Evolutionary conservation across 2,797 vertebrate species (phyloP).

Genomic region (Rhabdomys pumilio): DNA sequence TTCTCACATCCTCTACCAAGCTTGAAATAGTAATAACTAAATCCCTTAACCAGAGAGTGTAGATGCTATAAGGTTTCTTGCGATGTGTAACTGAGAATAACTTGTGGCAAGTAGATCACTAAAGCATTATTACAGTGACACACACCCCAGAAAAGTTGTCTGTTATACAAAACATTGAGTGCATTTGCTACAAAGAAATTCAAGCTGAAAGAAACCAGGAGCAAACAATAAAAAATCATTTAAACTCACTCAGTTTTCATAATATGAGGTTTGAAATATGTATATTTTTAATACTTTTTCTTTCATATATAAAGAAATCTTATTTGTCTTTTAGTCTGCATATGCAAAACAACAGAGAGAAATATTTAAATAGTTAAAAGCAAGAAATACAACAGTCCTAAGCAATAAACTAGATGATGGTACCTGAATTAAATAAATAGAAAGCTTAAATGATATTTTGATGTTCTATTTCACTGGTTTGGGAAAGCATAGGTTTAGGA

Average conservation of each 20-base stretch:
- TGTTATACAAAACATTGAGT: conserved; percentile 64
- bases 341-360: conserved; percentile 53
- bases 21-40: conserved; percentile 57
- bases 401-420: conserved; percentile 24
- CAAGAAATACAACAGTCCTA: conserved; percentile 47
- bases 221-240: not conserved
- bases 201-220: not conserved
- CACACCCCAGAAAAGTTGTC: conserved; percentile 42
- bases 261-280: not conserved
- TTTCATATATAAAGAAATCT: conserved; percentile 53
- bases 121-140: conserved; percentile 37
- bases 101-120: conserved; percentile 75
- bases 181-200: conserved; percentile 43
- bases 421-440: conserved; percentile 56
- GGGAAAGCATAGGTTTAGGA: conserved; percentile 71
- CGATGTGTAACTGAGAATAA: conserved; percentile 74
- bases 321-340: conserved; percentile 10
- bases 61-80: conserved; percentile 61
- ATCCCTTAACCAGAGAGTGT: conserved; percentile 67
- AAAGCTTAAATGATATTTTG: conserved; percentile 70
- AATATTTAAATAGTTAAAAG: conserved; percentile 62
- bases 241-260: conserved; percentile 56
- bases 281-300: conserved; percentile 34
- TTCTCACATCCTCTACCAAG: conserved; percentile 39
- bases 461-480: conserved; percentile 63